These are phyloP conservation scores for Phortica okadai DNA, from an alignment of 2,888 invertebrate genomes.

Conservation along the genomic window DNA sequence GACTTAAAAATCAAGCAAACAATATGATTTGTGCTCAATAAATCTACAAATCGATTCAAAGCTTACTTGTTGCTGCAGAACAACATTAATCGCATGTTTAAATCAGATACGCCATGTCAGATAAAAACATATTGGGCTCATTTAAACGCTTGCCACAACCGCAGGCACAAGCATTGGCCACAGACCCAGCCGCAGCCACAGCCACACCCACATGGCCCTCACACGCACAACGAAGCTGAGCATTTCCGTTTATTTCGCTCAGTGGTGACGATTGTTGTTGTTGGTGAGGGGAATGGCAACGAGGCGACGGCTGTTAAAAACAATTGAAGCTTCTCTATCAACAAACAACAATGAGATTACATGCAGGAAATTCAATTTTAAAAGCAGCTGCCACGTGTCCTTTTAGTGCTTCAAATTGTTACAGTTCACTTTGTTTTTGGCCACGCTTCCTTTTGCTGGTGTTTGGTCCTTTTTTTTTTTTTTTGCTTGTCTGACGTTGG, in stretches of 20 bases:
- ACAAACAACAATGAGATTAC: constrained; percentile 60
- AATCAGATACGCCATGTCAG: not conserved
- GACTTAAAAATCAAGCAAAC: no score
- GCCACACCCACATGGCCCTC: constrained; percentile 16
- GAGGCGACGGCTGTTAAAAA: constrained; percentile 48
- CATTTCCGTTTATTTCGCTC: not conserved
- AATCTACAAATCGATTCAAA: no score
- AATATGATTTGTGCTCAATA: no score
- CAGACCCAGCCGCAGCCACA: constrained; percentile 16
- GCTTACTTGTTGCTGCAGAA: no score
- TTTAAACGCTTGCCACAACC: not conserved
- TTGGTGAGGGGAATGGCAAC: not conserved
- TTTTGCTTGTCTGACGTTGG: constrained; percentile 24
- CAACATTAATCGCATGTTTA: no score
- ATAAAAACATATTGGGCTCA: not conserved
- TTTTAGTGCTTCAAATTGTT: constrained; percentile 74
- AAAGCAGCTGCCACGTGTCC: constrained; percentile 76
- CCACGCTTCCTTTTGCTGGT: not conserved
- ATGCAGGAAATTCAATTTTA: constrained; percentile 76
- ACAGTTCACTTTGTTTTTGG: constrained; percentile 54
- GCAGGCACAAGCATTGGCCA: constrained; percentile 19
- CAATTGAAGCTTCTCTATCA: constrained; percentile 65
- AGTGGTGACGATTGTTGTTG: not conserved
- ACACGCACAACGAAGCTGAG: constrained; percentile 21
- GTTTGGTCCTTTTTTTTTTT: not conserved